Conservation (phyloP, 2,888 invertebrate species). For the Amphipyra tragopoginis region DNA sequence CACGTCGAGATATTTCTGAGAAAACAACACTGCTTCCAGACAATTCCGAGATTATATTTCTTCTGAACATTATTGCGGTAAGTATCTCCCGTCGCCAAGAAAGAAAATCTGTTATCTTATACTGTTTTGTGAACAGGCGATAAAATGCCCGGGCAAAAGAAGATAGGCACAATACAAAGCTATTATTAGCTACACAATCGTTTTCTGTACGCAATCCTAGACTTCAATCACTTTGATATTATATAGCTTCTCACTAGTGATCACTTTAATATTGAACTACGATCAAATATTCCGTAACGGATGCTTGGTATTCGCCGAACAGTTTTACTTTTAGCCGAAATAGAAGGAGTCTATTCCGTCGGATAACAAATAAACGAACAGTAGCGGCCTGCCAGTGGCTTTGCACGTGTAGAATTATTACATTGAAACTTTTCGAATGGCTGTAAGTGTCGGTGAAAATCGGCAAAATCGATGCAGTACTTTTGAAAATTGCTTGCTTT, state of each 20-base stretch:
- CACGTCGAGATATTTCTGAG: constrained; percentile 73
- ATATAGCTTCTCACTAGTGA: constrained; percentile 21
- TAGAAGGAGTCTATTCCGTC: constrained; percentile 5
- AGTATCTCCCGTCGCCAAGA: constrained; percentile 61
- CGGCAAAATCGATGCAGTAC: constrained; percentile 7
- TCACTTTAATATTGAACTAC: constrained; percentile 19
- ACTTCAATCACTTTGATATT: constrained; percentile 44
- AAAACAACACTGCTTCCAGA: constrained; percentile 71
- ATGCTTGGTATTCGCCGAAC: constrained; percentile 2
- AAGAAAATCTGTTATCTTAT: constrained; percentile 54
- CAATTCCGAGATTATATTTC: constrained; percentile 73
- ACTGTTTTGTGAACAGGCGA: constrained; percentile 53
- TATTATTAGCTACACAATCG: constrained; percentile 50
- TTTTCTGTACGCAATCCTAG: constrained; percentile 35
- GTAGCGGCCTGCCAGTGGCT: constrained; percentile 8
- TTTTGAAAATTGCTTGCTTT: constrained; percentile 19
- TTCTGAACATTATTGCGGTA: constrained; percentile 70
- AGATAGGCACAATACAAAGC: constrained; percentile 32
- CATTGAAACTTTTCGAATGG: constrained; percentile 25
- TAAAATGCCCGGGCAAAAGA: constrained; percentile 33
- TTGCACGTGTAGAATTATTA: constrained; percentile 33
- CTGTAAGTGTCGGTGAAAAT: constrained; percentile 31
- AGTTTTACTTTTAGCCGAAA: constrained; percentile 10
- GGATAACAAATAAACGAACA: constrained; percentile 28
- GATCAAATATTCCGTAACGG: constrained; percentile 17